Evolutionary conservation across 2,888 invertebrate species (phyloP).

Genomic region (Seira sanloemensis): DNA sequence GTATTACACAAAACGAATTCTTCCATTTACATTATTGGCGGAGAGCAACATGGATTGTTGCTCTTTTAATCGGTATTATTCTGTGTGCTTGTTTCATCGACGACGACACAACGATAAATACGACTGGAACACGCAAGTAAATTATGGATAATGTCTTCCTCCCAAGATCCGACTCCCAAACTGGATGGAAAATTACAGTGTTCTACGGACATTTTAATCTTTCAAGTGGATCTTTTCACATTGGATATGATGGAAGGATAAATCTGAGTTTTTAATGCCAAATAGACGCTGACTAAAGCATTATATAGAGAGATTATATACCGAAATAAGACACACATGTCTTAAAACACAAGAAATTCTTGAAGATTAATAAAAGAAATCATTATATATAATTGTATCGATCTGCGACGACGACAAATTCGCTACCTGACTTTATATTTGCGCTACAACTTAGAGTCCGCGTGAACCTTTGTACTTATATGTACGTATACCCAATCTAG

Average conservation of each 20-base stretch:
- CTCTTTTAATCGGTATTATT: background rate
- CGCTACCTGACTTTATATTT: background rate
- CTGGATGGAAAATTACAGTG: background rate
- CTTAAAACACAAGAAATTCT: no score
- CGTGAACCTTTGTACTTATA: no score
- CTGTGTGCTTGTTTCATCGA: background rate
- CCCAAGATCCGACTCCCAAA: background rate
- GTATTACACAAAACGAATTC: background rate
- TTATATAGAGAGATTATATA: background rate
- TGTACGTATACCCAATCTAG: background rate
- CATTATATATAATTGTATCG: no score
- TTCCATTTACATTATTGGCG: background rate
- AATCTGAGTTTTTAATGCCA: background rate
- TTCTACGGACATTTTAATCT: no score
- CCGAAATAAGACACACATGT: no score
- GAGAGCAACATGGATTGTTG: background rate
- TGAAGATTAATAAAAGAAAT: background rate
- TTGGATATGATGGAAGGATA: no score
- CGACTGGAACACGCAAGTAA: constrained; percentile 4
- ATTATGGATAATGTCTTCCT: constrained; percentile 15
- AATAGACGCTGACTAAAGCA: background rate
- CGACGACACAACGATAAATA: background rate
- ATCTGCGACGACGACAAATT: background rate
- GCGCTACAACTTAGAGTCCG: no score
- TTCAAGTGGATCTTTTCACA: no score